Conservation (phyloP, 2,113 vertebrate genomes). For the Actinemys pallida region DNA sequence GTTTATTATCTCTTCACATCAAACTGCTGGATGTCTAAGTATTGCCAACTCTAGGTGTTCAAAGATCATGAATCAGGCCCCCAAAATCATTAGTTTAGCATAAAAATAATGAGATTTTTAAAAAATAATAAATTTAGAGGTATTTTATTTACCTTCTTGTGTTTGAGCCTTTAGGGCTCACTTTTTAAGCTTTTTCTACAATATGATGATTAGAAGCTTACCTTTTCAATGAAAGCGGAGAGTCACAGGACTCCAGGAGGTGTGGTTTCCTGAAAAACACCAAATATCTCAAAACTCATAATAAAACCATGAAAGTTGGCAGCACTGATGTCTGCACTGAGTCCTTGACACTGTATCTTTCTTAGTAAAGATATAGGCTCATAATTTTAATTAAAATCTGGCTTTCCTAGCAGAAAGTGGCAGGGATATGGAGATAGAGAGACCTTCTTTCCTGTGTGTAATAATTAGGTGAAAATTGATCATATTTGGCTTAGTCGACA, state of each 20-base stretch:
- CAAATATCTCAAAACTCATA: background rate
- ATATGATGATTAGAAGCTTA: background rate
- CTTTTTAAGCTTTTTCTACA: background rate
- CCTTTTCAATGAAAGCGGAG: background rate
- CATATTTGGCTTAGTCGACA: background rate
- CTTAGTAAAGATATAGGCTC: background rate
- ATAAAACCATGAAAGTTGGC: background rate
- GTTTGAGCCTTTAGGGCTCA: background rate
- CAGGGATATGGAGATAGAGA: slow-evolving; percentile 3
- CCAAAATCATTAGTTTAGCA: background rate
- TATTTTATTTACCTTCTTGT: background rate
- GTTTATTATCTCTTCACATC: background rate
- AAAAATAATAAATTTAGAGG: background rate
- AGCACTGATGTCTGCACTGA: background rate
- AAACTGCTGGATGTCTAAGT: background rate
- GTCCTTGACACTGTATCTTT: slow-evolving; percentile 6
- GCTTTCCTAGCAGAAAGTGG: slow-evolving; percentile 2
- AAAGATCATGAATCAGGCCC: background rate
- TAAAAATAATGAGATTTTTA: background rate
- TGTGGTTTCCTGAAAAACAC: background rate
- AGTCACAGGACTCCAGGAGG: background rate
- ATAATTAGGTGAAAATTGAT: slow-evolving; percentile 3
- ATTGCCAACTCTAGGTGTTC: background rate
- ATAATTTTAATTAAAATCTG: slow-evolving; percentile 40
- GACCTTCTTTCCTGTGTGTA: background rate